Evolutionary conservation across 2,888 invertebrate genomes (phyloP), one percentile per base, ranked within the genome.

Genomic region (Meteorus colon): DNA sequence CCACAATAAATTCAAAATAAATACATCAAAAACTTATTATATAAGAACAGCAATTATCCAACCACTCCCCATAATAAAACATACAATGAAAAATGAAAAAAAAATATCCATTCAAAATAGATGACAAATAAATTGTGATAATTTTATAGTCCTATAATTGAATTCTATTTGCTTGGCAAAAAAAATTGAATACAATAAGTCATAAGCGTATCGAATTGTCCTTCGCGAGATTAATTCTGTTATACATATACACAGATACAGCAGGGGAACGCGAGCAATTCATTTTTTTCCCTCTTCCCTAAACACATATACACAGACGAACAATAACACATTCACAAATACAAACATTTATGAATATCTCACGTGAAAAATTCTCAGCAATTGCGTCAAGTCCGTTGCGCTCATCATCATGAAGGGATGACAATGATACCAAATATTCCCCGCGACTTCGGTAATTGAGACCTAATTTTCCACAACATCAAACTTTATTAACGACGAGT

Each of bases 401-500:
- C 55, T 16, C 16, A 31, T 37, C 29, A 66, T 65, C 59, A 55
- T 31, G 60, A 29, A 45, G 45, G 41, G 37, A 75, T 60, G 45
- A 72, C 71, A 72, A 76, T 72, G 69, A 72, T 62, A 5, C 27
- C 14, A 31, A 31, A 63, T 73, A 63, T 73, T 74, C 75, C 27
- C 71, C 62, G 75, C 73, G 77, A 75, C 76, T 60, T 77, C 79
- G 78, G 80, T 81, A 85, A 85, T 84, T 87, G 86, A 84, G 84
- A 86, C 84, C 86, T 88, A 87, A 87, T 89, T 89, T 89, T 87
- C 85, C 87, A 87, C 86, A 81, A 86, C 86, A 87, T 88, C 85
- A 85, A 84, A 80, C 86, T 85, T 88, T 87, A 87, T 88, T 87
- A 87, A 88, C 85, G 86, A 80, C 81, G 79, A 82, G 81, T 77